These are phyloP conservation scores for Lasioglossum calceatum DNA, from an alignment of 2,888 invertebrate species.

Conservation along the genomic window DNA sequence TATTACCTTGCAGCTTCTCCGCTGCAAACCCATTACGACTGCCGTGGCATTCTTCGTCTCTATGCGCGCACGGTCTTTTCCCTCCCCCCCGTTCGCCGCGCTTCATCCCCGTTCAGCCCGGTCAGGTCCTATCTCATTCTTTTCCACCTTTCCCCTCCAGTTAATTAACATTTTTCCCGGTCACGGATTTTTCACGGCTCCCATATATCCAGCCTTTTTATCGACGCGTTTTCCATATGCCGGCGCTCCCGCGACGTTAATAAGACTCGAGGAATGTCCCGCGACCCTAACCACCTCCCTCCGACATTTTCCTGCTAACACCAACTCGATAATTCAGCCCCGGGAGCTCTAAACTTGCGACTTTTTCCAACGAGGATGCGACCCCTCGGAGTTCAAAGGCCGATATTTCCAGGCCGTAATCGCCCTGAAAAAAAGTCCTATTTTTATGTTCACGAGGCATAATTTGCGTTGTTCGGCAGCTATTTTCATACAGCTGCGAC, in stretches of 20 bases:
- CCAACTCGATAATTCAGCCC: slow-evolving; percentile 1
- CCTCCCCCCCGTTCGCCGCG: not conserved
- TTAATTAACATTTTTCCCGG: slow-evolving; percentile 59
- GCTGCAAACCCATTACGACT: slow-evolving; percentile 72
- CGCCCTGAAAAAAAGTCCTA: too few species aligned
- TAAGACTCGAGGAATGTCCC: slow-evolving; percentile 2
- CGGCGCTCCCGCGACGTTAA: not conserved
- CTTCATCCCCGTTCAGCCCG: not conserved
- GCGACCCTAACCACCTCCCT: not conserved
- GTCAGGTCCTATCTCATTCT: slow-evolving; percentile 30
- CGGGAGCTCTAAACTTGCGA: not conserved
- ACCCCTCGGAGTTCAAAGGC: not conserved
- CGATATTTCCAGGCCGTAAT: not conserved
- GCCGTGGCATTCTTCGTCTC: slow-evolving; percentile 66
- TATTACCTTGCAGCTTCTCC: slow-evolving; percentile 69
- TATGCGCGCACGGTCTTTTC: slow-evolving; percentile 11
- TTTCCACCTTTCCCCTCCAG: slow-evolving; percentile 43
- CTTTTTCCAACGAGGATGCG: not conserved
- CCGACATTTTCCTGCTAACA: not conserved
- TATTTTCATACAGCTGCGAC: too few species aligned
- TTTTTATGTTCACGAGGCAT: too few species aligned
- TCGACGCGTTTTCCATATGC: slow-evolving; percentile 19
- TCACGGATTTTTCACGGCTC: slow-evolving; percentile 17
- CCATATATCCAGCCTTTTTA: slow-evolving; percentile 17
- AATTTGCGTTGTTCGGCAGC: too few species aligned